Evolutionary conservation across 2,113 vertebrate genomes (phyloP).

Genomic region (Panthera tigris): DNA sequence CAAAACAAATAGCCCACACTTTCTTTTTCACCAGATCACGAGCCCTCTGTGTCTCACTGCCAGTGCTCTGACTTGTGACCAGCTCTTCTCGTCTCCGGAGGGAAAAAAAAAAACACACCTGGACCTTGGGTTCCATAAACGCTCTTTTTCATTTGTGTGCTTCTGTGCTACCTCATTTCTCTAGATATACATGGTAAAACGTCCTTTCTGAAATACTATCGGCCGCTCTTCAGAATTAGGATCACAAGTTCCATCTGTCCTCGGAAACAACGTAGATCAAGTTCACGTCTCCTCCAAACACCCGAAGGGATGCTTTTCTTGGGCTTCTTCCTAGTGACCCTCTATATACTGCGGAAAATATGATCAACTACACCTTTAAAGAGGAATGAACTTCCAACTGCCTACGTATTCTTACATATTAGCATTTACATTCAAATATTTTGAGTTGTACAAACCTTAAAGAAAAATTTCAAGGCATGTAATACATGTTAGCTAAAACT

Average conservation of each 20-base stretch:
- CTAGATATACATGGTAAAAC: not conserved
- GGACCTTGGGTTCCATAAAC: not conserved
- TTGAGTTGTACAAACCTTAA: slow-evolving; percentile 5
- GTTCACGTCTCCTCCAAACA: not conserved
- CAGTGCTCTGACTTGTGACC: not conserved
- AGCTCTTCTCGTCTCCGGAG: not conserved
- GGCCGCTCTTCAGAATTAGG: not conserved
- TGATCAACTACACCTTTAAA: not conserved
- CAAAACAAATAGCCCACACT: not conserved
- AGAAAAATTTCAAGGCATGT: slow-evolving; percentile 6
- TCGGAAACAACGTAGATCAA: not conserved
- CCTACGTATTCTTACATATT: not conserved
- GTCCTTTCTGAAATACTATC: not conserved
- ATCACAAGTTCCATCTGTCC: not conserved
- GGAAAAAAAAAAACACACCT: not conserved
- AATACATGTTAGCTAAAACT: not conserved
- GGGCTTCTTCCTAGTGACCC: not conserved
- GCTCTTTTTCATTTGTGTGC: not conserved
- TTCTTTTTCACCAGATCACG: not conserved
- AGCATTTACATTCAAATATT: not conserved
- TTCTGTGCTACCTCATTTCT: not conserved
- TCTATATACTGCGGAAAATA: not conserved
- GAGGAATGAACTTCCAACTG: not conserved
- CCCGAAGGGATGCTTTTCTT: not conserved
- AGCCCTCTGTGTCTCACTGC: not conserved